Evolutionary conservation across 2,113 vertebrate species (phyloP).

Genomic region (Hemiprocne comata): DNA sequence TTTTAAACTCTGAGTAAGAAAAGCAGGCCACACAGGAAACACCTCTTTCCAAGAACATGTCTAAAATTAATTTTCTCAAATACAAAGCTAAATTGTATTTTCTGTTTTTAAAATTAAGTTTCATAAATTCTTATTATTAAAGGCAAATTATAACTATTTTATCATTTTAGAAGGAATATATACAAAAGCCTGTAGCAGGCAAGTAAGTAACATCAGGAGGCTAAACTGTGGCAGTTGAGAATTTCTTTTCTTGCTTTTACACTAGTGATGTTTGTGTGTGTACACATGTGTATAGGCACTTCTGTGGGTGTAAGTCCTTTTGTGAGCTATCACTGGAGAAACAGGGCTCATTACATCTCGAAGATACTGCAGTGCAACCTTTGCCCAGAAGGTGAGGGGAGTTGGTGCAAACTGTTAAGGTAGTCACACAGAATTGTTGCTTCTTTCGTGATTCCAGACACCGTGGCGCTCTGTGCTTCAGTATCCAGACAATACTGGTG

Average conservation of each 20-base stretch:
- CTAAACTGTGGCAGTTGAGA: neutral
- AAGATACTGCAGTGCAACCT: neutral
- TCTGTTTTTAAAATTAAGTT: conserved; percentile 23
- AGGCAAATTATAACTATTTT: conserved; percentile 28
- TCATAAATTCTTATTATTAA: conserved; percentile 51
- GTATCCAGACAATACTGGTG: neutral
- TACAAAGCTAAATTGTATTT: conserved; percentile 60
- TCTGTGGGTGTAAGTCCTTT: neutral
- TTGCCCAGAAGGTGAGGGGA: neutral
- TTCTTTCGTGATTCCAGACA: neutral
- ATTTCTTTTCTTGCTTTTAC: neutral
- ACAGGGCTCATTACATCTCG: neutral
- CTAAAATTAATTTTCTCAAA: conserved; percentile 68
- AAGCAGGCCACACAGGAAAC: conserved; percentile 65
- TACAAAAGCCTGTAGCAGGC: neutral
- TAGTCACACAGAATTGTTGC: neutral
- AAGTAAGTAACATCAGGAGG: neutral
- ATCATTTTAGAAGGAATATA: conserved; percentile 16
- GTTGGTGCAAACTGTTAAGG: neutral
- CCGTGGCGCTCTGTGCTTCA: neutral
- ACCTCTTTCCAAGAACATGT: conserved; percentile 73
- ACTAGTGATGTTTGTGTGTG: neutral
- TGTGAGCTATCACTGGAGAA: neutral
- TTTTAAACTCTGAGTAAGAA: conserved; percentile 73
- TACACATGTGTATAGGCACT: neutral